Evolutionary conservation across 2,797 vertebrate genomes (phyloP).

Genomic region (Leptoclinus maculatus): DNA sequence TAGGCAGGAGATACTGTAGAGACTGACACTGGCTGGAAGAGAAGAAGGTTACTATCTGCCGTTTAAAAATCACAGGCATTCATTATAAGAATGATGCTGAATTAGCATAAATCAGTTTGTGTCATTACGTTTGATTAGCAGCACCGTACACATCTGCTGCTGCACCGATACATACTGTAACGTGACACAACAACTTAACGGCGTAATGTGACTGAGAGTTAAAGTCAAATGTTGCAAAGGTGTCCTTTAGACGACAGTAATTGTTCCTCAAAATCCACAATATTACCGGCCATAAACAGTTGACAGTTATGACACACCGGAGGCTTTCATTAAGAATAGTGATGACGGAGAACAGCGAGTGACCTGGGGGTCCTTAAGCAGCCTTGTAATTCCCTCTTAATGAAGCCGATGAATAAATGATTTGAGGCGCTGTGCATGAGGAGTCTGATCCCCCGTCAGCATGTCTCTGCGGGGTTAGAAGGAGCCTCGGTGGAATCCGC

Average conservation of each 20-base stretch:
- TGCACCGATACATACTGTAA: constrained; percentile 1
- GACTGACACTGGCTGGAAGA: constrained; percentile 43
- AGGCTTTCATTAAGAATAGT: constrained; percentile 67
- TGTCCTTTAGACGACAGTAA: constrained; percentile 42
- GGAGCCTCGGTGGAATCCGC: constrained; percentile 57
- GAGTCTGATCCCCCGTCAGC: constrained; percentile 69
- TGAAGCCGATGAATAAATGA: constrained; percentile 82
- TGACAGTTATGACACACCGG: constrained; percentile 56
- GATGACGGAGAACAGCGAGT: constrained; percentile 60
- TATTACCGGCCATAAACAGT: constrained; percentile 53
- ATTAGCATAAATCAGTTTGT: constrained; percentile 34
- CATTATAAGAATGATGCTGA: constrained; percentile 35
- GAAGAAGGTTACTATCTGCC: constrained; percentile 56
- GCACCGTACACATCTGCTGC: constrained; percentile 6
- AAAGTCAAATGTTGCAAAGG: constrained; percentile 20
- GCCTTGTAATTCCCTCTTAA: constrained; percentile 79
- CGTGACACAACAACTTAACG: background rate
- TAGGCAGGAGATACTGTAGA: constrained; percentile 49
- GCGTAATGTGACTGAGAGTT: background rate
- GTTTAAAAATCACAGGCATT: constrained; percentile 48
- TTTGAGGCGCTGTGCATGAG: constrained; percentile 68
- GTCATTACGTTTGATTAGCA: constrained; percentile 40
- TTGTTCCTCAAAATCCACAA: constrained; percentile 60
- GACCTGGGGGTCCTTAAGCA: constrained; percentile 76
- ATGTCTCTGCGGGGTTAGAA: constrained; percentile 55